Evolutionary conservation across 2,113 vertebrate genomes (phyloP).

Genomic region (Periophthalmus modestus): DNA sequence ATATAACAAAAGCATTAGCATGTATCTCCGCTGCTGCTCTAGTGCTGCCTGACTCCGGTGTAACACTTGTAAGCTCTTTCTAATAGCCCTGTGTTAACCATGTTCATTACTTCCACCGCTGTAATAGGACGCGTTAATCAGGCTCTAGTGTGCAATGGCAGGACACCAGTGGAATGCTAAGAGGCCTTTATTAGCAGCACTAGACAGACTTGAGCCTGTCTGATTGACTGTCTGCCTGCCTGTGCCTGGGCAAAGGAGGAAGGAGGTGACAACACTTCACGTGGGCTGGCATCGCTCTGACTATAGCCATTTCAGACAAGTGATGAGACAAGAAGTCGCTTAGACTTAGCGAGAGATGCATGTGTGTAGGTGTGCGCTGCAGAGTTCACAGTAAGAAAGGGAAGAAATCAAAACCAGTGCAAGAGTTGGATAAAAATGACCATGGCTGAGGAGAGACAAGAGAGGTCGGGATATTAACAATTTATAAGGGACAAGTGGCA

Average conservation of each 20-base stretch:
- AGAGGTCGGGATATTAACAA: conserved; percentile 26
- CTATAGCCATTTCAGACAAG: conserved; percentile 50
- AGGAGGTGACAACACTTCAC: conserved; percentile 59
- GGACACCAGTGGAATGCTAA: conserved; percentile 65
- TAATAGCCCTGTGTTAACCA: conserved; percentile 49
- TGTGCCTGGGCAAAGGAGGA: conserved; percentile 44
- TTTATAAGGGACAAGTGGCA: conserved; percentile 38
- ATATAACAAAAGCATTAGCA: conserved; percentile 5
- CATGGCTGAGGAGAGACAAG: conserved; percentile 5
- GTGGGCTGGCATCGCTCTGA: conserved; percentile 39
- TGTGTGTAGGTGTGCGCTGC: conserved; percentile 14
- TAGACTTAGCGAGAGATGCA: conserved; percentile 23
- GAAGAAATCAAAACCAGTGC: neutral
- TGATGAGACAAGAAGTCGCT: conserved; percentile 64
- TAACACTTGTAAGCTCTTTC: conserved; percentile 48
- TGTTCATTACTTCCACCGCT: conserved; percentile 59
- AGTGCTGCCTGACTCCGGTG: conserved; percentile 22
- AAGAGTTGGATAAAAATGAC: conserved; percentile 16
- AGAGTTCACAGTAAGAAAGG: neutral
- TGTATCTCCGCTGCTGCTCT: conserved; percentile 21
- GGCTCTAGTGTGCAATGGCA: conserved; percentile 37
- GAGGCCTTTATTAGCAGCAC: conserved; percentile 61
- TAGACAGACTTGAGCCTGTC: conserved; percentile 62
- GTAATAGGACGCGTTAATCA: conserved; percentile 67
- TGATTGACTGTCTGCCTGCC: conserved; percentile 67